Conservation (phyloP, 1,140 invertebrate genomes). For the Whitmania pigra region DNA sequence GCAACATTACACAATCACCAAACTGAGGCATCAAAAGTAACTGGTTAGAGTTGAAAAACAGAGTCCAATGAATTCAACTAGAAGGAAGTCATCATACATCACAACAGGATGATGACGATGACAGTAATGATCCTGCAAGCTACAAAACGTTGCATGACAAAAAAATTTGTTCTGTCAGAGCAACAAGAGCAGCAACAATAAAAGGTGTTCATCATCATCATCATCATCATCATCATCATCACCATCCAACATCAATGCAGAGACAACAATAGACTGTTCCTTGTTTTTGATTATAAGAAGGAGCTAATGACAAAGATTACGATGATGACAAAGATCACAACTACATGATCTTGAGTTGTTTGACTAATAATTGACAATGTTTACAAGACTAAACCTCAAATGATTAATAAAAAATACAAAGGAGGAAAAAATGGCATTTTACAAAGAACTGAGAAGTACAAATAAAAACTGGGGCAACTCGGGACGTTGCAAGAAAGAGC, state of each 20-base stretch:
- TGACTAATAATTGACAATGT: background rate
- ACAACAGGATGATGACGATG: background rate
- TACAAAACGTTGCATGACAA: background rate
- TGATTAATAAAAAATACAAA: too few relatives aligned
- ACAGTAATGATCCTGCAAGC: background rate
- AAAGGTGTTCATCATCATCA: background rate
- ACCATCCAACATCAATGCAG: background rate
- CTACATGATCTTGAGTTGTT: background rate
- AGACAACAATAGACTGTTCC: background rate
- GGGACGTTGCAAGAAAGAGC: too few relatives aligned
- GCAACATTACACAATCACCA: too few relatives aligned
- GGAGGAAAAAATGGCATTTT: too few relatives aligned
- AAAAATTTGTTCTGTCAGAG: background rate
- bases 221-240: slow-evolving; percentile 9
- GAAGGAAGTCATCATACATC: background rate
- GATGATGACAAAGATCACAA: background rate
- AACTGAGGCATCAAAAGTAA: too few relatives aligned
- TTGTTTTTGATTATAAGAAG: slow-evolving; percentile 1
- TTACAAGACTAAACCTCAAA: background rate
- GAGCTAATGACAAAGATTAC: background rate
- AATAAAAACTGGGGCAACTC: too few relatives aligned
- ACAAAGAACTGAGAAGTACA: too few relatives aligned
- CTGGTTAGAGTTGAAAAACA: too few relatives aligned
- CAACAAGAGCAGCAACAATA: background rate
- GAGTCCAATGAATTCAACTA: background rate